Evolutionary conservation across 2,797 vertebrate genomes (phyloP).

Genomic region (Channa striata): DNA sequence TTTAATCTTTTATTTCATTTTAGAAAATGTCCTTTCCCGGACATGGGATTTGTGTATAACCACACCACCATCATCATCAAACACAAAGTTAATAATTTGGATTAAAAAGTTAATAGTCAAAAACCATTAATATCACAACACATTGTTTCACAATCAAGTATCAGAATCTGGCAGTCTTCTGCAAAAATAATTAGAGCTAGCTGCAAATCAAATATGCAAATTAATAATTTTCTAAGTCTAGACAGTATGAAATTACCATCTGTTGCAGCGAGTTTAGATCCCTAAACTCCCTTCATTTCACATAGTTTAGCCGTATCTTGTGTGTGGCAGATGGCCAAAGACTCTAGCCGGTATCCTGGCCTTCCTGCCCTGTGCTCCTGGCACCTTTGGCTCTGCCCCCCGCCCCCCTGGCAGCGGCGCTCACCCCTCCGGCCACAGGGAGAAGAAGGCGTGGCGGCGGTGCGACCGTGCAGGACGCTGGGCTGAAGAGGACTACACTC

Average conservation of each 20-base stretch:
- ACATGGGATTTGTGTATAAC: too few relatives aligned
- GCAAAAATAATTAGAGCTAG: conserved; percentile 40
- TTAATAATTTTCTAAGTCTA: conserved; percentile 42
- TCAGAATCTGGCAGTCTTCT: conserved; percentile 35
- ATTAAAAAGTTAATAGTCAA: conserved; percentile 3
- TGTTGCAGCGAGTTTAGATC: conserved; percentile 29
- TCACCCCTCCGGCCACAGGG: conserved; percentile 54
- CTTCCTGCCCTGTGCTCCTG: conserved; percentile 86
- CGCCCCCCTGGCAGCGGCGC: conserved; percentile 58
- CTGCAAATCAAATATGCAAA: conserved; percentile 54
- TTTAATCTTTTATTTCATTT: too few relatives aligned
- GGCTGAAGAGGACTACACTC: conserved; percentile 91
- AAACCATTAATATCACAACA: conserved; percentile 32
- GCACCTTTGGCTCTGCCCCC: conserved; percentile 79
- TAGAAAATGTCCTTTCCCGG: too few relatives aligned
- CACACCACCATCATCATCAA: too few relatives aligned
- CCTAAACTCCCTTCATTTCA: conserved; percentile 6
- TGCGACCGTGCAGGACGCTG: conserved; percentile 88
- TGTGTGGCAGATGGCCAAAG: conserved; percentile 89
- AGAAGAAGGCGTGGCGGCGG: conserved; percentile 90
- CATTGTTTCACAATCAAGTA: conserved; percentile 42
- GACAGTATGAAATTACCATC: conserved; percentile 52
- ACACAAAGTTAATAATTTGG: too few relatives aligned
- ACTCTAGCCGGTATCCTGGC: conserved; percentile 90
- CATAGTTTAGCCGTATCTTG: conserved; percentile 13